These are phyloP conservation scores for Adelges cooleyi DNA, from an alignment of 1,140 invertebrate genomes.

Conservation along the genomic window DNA sequence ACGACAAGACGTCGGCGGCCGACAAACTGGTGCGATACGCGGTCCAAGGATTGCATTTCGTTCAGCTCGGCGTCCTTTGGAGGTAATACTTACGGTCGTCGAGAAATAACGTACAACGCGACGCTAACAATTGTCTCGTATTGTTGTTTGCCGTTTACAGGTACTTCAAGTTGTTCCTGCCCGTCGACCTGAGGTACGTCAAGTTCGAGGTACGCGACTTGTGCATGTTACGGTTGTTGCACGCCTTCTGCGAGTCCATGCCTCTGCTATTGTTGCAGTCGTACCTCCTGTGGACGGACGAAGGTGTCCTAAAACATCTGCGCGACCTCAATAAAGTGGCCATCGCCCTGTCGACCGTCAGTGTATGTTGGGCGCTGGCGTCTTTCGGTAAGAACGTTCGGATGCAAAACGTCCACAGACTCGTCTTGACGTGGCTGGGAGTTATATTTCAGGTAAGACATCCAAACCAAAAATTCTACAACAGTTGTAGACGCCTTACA, in stretches of 20 bases:
- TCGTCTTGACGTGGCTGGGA: constrained; percentile 78
- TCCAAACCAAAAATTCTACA: too few relatives aligned
- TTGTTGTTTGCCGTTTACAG: too few relatives aligned
- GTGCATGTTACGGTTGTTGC: constrained; percentile 67
- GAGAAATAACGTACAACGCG: too few relatives aligned
- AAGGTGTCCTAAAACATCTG: constrained; percentile 41
- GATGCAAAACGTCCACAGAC: constrained; percentile 62
- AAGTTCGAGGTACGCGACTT: constrained; percentile 65
- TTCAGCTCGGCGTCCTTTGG: constrained; percentile 76
- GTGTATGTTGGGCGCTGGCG: constrained; percentile 78
- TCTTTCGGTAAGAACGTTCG: constrained; percentile 82
- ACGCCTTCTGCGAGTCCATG: constrained; percentile 75
- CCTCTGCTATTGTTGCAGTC: constrained; percentile 75
- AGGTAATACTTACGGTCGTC: too few relatives aligned
- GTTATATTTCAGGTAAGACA: constrained; percentile 59
- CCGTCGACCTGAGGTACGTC: constrained; percentile 68
- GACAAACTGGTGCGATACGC: constrained; percentile 31
- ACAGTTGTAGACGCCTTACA: background rate
- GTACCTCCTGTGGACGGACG: constrained; percentile 50
- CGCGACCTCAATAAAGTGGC: constrained; percentile 71
- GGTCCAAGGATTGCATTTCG: constrained; percentile 55
- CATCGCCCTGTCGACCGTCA: constrained; percentile 65
- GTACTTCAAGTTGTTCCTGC: constrained; percentile 75
- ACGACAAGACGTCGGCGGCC: constrained; percentile 3
- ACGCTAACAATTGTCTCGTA: too few relatives aligned